These are phyloP conservation scores for Acanthosepion pharaonis DNA, from an alignment of 2,888 invertebrate genomes.

Conservation along the genomic window DNA sequence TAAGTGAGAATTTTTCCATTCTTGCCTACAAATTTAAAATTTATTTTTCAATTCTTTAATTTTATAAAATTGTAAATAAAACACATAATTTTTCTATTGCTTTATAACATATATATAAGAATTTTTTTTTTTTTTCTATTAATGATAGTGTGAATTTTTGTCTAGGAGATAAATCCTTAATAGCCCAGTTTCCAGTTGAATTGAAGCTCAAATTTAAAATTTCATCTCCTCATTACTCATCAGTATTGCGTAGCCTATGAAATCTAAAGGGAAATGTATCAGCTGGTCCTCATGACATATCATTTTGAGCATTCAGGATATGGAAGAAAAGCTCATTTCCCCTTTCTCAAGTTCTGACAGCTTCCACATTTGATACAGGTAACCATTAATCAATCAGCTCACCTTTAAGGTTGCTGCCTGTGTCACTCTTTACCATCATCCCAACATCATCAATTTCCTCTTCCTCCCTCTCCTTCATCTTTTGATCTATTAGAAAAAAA, in stretches of 20 bases:
- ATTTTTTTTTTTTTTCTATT: neutral
- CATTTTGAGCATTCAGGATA: constrained; percentile 1
- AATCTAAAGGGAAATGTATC: neutral
- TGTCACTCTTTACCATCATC: neutral
- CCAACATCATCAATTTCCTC: neutral
- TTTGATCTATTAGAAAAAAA: neutral
- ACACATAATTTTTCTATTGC: too few relatives aligned
- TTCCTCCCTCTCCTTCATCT: neutral
- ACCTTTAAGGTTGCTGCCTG: constrained; percentile 5
- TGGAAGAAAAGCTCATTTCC: constrained; percentile 33
- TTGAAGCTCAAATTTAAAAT: neutral
- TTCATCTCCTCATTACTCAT: neutral
- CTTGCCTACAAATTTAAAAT: too few relatives aligned
- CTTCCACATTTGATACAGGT: constrained; percentile 33
- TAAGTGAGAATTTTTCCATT: too few relatives aligned
- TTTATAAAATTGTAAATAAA: too few relatives aligned
- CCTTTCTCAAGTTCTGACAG: neutral
- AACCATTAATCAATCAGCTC: constrained; percentile 33
- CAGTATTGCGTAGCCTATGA: neutral
- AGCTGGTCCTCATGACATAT: neutral
- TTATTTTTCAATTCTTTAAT: too few relatives aligned
- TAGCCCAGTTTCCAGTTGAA: neutral
- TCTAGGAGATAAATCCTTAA: neutral
- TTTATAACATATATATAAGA: too few relatives aligned
- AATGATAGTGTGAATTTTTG: neutral